Conservation (phyloP, 2,797 vertebrate genomes). For the Oreochromis mossambicus region DNA sequence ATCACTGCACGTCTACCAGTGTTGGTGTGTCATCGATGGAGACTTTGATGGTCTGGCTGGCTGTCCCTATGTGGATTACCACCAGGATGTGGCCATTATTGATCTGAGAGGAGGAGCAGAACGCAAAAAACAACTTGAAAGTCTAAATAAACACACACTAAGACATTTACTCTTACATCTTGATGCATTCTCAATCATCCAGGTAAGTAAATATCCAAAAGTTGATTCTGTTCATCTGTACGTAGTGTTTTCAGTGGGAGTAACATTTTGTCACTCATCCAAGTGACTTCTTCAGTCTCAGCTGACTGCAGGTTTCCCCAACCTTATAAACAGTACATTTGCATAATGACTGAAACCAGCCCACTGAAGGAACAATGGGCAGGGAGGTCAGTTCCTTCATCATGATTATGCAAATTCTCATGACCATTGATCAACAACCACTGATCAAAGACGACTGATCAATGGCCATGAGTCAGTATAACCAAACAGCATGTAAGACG, state of each 20-base stretch:
- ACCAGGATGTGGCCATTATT: slow-evolving; percentile 84
- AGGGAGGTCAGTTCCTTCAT: background rate
- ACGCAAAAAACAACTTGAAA: background rate
- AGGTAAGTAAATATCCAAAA: background rate
- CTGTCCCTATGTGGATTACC: slow-evolving; percentile 87
- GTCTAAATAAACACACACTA: background rate
- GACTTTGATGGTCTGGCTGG: slow-evolving; percentile 94
- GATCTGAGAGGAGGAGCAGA: slow-evolving; percentile 57
- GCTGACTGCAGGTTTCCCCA: background rate
- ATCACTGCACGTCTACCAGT: slow-evolving; percentile 68
- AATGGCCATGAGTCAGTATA: too few relatives aligned
- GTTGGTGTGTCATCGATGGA: slow-evolving; percentile 87
- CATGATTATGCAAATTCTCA: background rate
- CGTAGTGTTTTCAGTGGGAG: rapidly evolving
- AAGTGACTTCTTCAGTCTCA: background rate
- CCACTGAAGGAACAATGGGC: background rate
- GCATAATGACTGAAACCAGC: background rate
- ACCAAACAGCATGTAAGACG: too few relatives aligned
- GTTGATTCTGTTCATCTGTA: background rate
- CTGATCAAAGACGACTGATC: too few relatives aligned
- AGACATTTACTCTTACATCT: background rate
- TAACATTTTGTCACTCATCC: rapidly evolving
- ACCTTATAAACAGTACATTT: background rate
- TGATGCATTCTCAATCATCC: background rate
- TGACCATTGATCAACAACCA: too few relatives aligned